Conservation (phyloP, 2,797 vertebrate genomes). For the Sternotherus odoratus region DNA sequence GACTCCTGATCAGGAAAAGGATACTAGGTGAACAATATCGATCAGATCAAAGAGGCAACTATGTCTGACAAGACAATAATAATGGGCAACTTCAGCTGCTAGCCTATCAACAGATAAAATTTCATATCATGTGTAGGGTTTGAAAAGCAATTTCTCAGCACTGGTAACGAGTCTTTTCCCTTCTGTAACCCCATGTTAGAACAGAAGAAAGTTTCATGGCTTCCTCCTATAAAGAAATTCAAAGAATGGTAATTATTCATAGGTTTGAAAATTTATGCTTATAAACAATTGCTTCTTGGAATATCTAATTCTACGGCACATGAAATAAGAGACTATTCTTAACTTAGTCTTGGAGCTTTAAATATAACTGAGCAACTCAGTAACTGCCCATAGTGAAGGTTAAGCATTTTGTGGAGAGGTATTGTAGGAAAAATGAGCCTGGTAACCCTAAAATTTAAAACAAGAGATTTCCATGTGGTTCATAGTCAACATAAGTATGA, state of each 20-base stretch:
- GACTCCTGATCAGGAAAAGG: neutral
- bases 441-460: neutral
- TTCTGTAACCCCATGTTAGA: neutral
- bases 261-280: neutral
- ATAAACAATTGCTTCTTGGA: neutral
- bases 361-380: neutral
- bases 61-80: accelerated
- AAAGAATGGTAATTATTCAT: neutral
- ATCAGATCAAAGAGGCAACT: too few species aligned
- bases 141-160: neutral
- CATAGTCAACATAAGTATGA: neutral
- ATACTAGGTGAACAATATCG: neutral
- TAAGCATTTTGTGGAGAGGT: neutral
- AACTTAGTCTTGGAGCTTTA: neutral
- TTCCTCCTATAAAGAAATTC: neutral
- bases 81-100: neutral
- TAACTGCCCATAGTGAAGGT: neutral
- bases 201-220: neutral
- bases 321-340: neutral
- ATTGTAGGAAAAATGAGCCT: neutral
- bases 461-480: neutral
- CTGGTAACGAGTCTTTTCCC: neutral
- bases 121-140: neutral
- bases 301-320: neutral
- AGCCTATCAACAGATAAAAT: neutral